A percentile compares a stretch with the other conserved stretches of the same genome.
These are phyloP conservation scores for Diarsia brunnea DNA, from an alignment of 2,888 invertebrate species.

Conservation along the genomic window DNA sequence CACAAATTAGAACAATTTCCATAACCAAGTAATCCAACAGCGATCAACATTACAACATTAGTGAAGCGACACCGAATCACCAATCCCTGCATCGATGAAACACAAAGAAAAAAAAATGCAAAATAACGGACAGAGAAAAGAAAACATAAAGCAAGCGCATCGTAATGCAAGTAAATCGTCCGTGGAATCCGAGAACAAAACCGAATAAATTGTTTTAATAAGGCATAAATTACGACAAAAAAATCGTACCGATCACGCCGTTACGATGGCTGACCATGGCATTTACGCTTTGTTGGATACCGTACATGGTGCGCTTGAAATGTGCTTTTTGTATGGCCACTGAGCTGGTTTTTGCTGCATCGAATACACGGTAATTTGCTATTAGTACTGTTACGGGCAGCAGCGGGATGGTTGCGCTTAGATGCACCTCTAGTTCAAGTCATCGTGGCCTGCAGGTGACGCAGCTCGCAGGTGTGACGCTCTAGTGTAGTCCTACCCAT, in stretches of 20 bases:
- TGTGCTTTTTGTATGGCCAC: slow-evolving; percentile 81
- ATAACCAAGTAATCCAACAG: slow-evolving; percentile 56
- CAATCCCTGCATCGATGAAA: slow-evolving; percentile 50
- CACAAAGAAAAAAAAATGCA: slow-evolving; percentile 77
- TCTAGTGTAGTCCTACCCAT: slow-evolving; percentile 59
- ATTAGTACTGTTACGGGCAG: slow-evolving; percentile 75
- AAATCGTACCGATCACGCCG: slow-evolving; percentile 82
- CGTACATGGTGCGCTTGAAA: slow-evolving; percentile 82
- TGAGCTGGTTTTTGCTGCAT: slow-evolving; percentile 73
- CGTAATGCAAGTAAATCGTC: slow-evolving; percentile 84
- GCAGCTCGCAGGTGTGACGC: slow-evolving; percentile 61
- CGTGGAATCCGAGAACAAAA: slow-evolving; percentile 84
- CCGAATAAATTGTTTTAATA: slow-evolving; percentile 89
- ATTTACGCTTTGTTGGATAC: slow-evolving; percentile 88
- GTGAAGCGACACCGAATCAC: slow-evolving; percentile 61
- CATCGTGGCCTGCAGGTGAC: slow-evolving; percentile 46
- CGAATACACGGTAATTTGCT: slow-evolving; percentile 74
- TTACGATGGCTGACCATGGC: slow-evolving; percentile 89
- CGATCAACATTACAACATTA: slow-evolving; percentile 57
- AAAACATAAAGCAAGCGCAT: slow-evolving; percentile 80
- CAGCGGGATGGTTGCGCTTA: slow-evolving; percentile 72
- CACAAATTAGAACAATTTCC: slow-evolving; percentile 56
- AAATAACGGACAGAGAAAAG: slow-evolving; percentile 82
- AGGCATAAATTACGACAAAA: slow-evolving; percentile 86
- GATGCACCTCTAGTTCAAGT: slow-evolving; percentile 59